Base-by-base conservation (phyloP, 2,888 invertebrate species). In the Philopedon plagiatum region DNA sequence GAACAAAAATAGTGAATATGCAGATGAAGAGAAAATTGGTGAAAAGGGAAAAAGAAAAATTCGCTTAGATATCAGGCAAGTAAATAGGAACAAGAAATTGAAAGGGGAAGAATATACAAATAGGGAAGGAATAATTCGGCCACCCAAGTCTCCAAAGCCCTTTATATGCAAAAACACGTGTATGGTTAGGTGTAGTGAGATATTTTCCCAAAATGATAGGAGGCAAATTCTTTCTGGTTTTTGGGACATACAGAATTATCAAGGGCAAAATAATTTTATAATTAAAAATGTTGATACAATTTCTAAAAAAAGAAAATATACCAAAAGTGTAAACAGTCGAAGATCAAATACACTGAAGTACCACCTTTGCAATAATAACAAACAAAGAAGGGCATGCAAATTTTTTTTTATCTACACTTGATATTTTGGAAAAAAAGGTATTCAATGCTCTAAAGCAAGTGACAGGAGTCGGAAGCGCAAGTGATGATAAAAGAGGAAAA, bases 1-100 rank as follows among this genome's bases (percentile, higher is more conserved):
- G 37, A n/a, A 37, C n/a, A 37, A 4, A 37, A 37, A 37, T 37
- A 37, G 5, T 37, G n/a, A 37, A 37, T 11, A 37, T 11, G n/a
- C 37, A n/a, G 37, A 37, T n/a, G 37, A 37, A n/a, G 37, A 37
- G 37, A 37, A 37, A 37, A 37, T 37, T 37, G 37, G 37, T 37
- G 37, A 37, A n/a, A 37, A 37, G 37, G 37, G 37, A n/a, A 37
- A 37, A 37, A 37, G 37, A 37, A 37, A 37, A 37, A 37, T 37
- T 37, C 37, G 37, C n/a, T 37, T 37, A 37, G 37, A n/a, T 37
- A 37, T 37, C 37, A 37, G 37, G 37, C 37, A 37, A 37, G 37
- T 37, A 37, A 37, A 37, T 37, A 37, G n/a, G n/a, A n/a, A 37
- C n/a, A 37, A 37, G n/a, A 37, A 37, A 37, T 37, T 37, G n/a